phyloP scores from a whole-genome alignment of 2,113 vertebrate genomes.

The Podarcis cretensis region DNA sequence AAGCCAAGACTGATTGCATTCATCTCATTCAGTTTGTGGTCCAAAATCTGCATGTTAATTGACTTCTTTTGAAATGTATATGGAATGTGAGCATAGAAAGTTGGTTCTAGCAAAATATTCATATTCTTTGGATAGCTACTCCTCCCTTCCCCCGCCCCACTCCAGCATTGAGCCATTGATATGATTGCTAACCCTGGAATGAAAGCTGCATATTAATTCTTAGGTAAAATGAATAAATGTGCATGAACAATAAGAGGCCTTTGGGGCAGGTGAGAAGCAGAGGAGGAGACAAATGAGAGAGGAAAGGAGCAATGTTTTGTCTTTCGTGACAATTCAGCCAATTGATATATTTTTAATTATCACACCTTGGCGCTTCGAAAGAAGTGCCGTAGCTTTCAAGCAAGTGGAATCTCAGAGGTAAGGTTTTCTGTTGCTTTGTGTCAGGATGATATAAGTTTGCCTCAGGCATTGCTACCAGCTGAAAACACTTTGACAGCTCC shows the following conservation, averaged over 20 bases:
- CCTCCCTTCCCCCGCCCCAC: background rate
- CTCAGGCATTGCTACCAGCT: conserved; percentile 68
- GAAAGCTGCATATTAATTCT: conserved; percentile 34
- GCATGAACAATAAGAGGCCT: conserved; percentile 22
- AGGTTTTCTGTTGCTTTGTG: conserved; percentile 65
- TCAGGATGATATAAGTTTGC: conserved; percentile 72
- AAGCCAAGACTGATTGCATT: conserved; percentile 6
- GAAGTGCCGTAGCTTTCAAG: conserved; percentile 50
- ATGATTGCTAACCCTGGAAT: conserved; percentile 39
- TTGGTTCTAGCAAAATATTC: background rate
- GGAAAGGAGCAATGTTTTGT: conserved; percentile 19
- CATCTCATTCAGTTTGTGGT: conserved; percentile 36
- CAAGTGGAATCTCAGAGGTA: conserved; percentile 62
- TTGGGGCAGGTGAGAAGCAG: background rate
- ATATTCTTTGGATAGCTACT: background rate
- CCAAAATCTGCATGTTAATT: conserved; percentile 51
- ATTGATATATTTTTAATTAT: conserved; percentile 72
- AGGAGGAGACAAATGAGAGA: background rate
- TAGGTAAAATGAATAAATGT: conserved; percentile 7
- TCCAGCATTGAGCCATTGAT: background rate
- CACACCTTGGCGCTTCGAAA: conserved; percentile 56
- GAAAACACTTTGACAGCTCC: conserved; percentile 63
- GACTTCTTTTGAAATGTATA: conserved; percentile 26
- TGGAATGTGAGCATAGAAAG: conserved; percentile 19
- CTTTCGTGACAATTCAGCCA: conserved; percentile 52